Evolutionary conservation across 2,113 vertebrate genomes (phyloP).

Genomic region (Papio anubis): DNA sequence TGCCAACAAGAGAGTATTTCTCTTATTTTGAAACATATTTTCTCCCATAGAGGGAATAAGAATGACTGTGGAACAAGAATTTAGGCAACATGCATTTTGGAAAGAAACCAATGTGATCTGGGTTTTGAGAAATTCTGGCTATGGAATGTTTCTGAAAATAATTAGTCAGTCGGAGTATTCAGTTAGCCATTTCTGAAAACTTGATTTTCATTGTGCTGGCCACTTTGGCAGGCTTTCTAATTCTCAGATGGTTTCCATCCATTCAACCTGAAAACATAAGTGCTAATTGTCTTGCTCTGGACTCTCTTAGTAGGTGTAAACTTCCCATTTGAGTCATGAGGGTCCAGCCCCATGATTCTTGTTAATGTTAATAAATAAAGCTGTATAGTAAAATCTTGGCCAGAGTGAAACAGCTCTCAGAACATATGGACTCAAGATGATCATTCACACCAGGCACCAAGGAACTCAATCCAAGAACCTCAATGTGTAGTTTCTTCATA

Average conservation of each 20-base stretch:
- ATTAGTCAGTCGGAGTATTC: background rate
- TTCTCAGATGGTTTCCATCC: conserved; percentile 68
- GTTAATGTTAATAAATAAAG: conserved; percentile 69
- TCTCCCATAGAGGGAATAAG: background rate
- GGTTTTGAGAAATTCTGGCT: conserved; percentile 46
- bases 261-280: conserved; percentile 33
- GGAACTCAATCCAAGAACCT: conserved; percentile 18
- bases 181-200: conserved; percentile 33
- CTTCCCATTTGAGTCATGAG: conserved; percentile 58
- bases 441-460: conserved; percentile 32
- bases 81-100: background rate
- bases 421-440: conserved; percentile 72
- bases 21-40: conserved; percentile 9
- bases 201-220: conserved; percentile 20
- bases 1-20: background rate
- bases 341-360: conserved; percentile 53
- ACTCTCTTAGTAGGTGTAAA: conserved; percentile 70
- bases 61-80: background rate
- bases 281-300: conserved; percentile 72
- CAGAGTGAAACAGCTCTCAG: conserved; percentile 45
- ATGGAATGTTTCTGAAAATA: conserved; percentile 28
- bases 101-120: background rate
- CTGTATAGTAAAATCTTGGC: conserved; percentile 51
- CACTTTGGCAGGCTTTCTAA: conserved; percentile 38
- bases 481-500: background rate